Evolutionary conservation across 1,140 invertebrate genomes (phyloP).

Genomic region (Belonocnema kinseyi): DNA sequence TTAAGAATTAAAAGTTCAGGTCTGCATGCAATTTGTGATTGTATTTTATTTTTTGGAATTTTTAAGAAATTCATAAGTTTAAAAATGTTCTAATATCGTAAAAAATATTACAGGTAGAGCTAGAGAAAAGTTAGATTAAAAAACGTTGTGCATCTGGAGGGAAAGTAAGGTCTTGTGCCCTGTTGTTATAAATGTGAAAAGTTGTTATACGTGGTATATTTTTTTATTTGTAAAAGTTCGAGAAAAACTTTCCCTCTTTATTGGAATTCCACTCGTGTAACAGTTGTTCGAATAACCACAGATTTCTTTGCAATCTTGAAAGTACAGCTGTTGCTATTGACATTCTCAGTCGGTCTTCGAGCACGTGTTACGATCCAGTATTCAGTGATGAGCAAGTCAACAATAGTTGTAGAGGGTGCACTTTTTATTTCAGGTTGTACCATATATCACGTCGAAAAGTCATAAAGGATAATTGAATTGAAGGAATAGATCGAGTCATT

Average conservation of each 20-base stretch:
- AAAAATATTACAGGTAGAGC: no score
- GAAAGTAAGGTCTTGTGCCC: no score
- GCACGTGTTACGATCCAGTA: background rate
- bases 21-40: no score
- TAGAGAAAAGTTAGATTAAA: no score
- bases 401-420: background rate
- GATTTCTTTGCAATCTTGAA: background rate
- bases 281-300: background rate
- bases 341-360: background rate
- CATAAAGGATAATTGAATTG: conserved; percentile 7
- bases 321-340: conserved; percentile 7
- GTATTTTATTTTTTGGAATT: no score
- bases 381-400: conserved; percentile 7
- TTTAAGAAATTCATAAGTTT: no score
- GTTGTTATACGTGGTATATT: no score
- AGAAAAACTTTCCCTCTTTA: background rate
- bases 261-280: background rate
- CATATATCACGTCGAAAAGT: conserved; percentile 17
- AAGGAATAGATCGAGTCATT: background rate
- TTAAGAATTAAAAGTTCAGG: no score
- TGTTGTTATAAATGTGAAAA: no score
- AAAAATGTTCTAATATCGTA: no score
- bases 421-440: conserved; percentile 8
- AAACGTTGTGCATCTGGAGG: no score
- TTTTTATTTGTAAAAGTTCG: background rate